phyloP scores from a whole-genome alignment of 92 coral and sea anemone species.

The Micromussa lordhowensis region DNA sequence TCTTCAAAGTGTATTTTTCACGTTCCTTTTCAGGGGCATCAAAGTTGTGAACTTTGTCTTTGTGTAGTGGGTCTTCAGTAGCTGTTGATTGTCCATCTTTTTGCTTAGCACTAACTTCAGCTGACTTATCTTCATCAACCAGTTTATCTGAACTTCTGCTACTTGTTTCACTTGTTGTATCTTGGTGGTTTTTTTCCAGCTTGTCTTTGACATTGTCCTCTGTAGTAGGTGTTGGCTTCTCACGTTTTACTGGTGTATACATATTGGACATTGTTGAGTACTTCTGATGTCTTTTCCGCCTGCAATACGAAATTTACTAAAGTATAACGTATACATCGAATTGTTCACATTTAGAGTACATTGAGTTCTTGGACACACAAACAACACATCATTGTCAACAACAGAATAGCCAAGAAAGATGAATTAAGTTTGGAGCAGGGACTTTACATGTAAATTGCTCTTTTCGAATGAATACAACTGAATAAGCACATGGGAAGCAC shows the following conservation, averaged over 20 bases:
- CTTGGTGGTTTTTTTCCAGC: not conserved
- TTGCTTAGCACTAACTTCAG: not conserved
- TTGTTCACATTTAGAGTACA: no score
- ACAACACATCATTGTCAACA: no score
- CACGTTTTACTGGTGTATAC: constrained; percentile 1
- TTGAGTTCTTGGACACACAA: no score
- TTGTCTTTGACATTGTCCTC: not conserved
- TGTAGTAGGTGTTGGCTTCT: not conserved
- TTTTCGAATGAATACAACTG: no score
- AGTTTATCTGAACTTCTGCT: not conserved
- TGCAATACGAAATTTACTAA: not conserved
- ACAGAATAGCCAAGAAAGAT: no score
- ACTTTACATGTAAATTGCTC: no score
- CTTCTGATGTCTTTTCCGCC: constrained; percentile 16
- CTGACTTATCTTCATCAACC: not conserved
- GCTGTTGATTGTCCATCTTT: not conserved
- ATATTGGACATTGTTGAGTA: not conserved
- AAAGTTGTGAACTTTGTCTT: not conserved
- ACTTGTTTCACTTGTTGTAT: not conserved
- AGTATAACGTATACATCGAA: no score
- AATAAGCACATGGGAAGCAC: no score
- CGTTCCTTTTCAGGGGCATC: not conserved
- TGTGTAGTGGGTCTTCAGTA: not conserved
- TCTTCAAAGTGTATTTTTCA: not conserved
- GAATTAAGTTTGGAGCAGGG: no score